Evolutionary conservation across 2,888 invertebrate genomes (phyloP).

Genomic region (Osedax frankpressi): DNA sequence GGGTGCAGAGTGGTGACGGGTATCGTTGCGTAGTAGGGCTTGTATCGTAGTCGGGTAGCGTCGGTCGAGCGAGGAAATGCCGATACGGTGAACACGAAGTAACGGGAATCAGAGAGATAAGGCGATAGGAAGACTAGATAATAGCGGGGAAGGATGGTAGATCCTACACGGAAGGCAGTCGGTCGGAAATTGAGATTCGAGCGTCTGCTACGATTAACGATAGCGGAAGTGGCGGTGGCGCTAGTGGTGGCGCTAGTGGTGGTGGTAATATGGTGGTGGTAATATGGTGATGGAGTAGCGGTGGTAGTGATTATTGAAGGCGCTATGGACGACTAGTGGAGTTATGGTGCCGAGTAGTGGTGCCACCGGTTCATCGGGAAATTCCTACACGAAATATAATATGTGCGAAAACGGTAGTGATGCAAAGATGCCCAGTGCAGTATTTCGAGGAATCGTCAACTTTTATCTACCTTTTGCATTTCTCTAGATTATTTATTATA

Average conservation of each 20-base stretch:
- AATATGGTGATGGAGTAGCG: neutral
- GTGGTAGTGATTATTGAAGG: neutral
- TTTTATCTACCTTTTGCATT: too few species aligned
- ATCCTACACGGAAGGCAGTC: too few species aligned
- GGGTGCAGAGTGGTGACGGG: neutral
- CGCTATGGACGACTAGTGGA: too few species aligned
- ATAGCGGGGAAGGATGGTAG: too few species aligned
- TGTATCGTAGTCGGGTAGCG: too few species aligned
- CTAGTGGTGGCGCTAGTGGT: neutral
- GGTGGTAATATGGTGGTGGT: neutral
- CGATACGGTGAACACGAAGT: neutral
- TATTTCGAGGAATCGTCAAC: too few species aligned
- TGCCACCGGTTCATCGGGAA: neutral
- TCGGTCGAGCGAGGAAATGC: neutral
- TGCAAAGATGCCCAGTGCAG: neutral
- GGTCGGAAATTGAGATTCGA: neutral
- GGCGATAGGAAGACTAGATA: too few species aligned
- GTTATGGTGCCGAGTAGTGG: neutral
- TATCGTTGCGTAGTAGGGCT: neutral
- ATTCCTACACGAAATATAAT: too few species aligned
- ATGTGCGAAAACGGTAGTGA: too few species aligned
- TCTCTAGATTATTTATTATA: too few species aligned
- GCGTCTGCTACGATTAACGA: neutral
- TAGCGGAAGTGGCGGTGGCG: neutral
- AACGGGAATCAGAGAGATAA: too few species aligned